A percentile compares a stretch with the other conserved stretches of the same genome.
Evolutionary conservation across 2,888 invertebrate genomes (phyloP).

Genomic region (Axea sp.): DNA sequence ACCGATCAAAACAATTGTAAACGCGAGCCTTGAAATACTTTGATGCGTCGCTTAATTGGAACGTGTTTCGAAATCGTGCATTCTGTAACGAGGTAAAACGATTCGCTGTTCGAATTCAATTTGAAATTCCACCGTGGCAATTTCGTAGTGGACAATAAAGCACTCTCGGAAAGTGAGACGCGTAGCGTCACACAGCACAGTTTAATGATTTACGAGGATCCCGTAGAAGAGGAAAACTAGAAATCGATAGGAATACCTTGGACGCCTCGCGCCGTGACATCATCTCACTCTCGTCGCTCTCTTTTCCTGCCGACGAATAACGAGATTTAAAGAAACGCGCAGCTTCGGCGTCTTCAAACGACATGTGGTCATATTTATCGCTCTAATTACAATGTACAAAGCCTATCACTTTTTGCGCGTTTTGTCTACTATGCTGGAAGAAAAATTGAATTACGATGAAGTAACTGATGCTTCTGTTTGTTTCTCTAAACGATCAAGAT

Average conservation of each 20-base stretch:
- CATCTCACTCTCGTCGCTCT: constrained; percentile 37
- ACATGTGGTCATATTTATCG: constrained; percentile 43
- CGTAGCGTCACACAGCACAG: constrained; percentile 30
- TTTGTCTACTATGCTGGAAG: background rate
- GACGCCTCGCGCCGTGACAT: constrained; percentile 30
- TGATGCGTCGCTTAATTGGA: constrained; percentile 7
- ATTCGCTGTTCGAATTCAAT: constrained; percentile 11
- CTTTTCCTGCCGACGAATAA: constrained; percentile 23
- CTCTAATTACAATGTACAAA: constrained; percentile 54
- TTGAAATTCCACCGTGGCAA: constrained; percentile 11
- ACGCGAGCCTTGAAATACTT: constrained; percentile 8
- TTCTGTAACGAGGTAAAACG: constrained; percentile 15
- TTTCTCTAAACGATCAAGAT: no score
- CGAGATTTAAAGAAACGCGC: constrained; percentile 25
- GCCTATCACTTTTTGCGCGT: constrained; percentile 23
- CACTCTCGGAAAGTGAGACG: constrained; percentile 20
- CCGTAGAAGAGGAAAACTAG: constrained; percentile 20
- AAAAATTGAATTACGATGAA: constrained; percentile 45
- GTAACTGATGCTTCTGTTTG: constrained; percentile 51
- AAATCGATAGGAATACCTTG: constrained; percentile 44
- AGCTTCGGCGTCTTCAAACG: constrained; percentile 40
- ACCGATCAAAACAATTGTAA: background rate
- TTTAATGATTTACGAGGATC: constrained; percentile 36
- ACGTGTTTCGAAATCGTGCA: constrained; percentile 13
- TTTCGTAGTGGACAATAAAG: constrained; percentile 18